Percentiles rank a stretch among this genome's conserved stretches.
Conservation (phyloP, 2,797 vertebrate genomes). For the Spheniscus humboldti region DNA sequence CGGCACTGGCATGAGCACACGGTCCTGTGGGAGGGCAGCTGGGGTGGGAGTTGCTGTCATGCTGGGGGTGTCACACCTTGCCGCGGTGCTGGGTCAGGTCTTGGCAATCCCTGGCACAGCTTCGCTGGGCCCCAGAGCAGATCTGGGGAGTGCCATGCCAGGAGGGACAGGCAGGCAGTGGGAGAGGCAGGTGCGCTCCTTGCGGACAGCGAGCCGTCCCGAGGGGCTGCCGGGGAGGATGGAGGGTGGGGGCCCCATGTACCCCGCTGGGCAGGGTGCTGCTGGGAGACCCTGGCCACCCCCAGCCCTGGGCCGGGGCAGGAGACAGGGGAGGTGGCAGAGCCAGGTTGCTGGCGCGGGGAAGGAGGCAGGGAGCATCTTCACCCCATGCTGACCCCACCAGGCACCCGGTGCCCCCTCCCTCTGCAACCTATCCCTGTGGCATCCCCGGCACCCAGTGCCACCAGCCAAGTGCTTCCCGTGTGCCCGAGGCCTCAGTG, state of each 20-base stretch:
- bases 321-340: background rate
- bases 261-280: background rate
- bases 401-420: background rate
- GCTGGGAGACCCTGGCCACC: background rate
- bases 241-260: background rate
- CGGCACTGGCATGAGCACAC: rapidly evolving
- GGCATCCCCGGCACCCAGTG: background rate
- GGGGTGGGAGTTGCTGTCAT: rapidly evolving
- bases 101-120: background rate
- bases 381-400: background rate
- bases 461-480: background rate
- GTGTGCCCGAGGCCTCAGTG: background rate
- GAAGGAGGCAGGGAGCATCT: background rate
- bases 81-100: no score
- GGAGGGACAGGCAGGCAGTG: background rate
- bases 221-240: rapidly evolving
- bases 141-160: background rate
- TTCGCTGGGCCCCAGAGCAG: background rate
- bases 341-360: background rate
- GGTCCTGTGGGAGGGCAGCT: rapidly evolving
- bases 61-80: rapidly evolving
- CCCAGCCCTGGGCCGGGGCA: background rate
- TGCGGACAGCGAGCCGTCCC: rapidly evolving
- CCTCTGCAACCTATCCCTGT: background rate
- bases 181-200: rapidly evolving